Percentiles rank a stretch among this genome's conserved stretches.
Conservation (phyloP, 2,113 vertebrate genomes). For the Galemys pyrenaicus region DNA sequence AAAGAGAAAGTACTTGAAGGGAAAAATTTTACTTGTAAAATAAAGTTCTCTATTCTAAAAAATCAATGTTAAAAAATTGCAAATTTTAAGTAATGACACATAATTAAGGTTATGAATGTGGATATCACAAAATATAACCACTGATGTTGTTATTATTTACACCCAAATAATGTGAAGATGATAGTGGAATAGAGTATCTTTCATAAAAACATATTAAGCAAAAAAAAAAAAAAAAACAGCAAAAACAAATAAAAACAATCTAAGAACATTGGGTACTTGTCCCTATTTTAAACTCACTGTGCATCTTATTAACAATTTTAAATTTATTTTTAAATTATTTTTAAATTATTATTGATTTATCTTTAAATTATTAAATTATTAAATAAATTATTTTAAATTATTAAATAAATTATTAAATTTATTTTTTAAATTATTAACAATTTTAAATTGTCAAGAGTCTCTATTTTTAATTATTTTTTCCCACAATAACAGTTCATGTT, state of each 20-base stretch:
- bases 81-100: conserved; percentile 32
- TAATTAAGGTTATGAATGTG: not conserved
- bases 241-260: not conserved
- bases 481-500: not conserved
- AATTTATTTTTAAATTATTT: no score
- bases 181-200: not conserved
- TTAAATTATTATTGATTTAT: no score
- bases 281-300: not conserved
- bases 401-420: no score
- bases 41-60: conserved; percentile 68
- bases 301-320: not conserved
- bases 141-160: not conserved
- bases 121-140: not conserved
- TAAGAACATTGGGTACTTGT: not conserved
- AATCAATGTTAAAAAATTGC: conserved; percentile 67
- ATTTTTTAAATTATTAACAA: no score
- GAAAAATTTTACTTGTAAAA: conserved; percentile 60
- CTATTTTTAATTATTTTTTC: not conserved
- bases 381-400: no score
- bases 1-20: conserved; percentile 58
- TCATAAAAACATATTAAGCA: no score
- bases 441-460: not conserved
- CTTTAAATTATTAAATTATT: no score
- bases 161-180: not conserved
- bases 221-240: no score